A percentile compares a stretch with the other conserved stretches of the same genome.
phyloP scores from a whole-genome alignment of 1,140 invertebrate genomes.

The Orussus abietinus region DNA sequence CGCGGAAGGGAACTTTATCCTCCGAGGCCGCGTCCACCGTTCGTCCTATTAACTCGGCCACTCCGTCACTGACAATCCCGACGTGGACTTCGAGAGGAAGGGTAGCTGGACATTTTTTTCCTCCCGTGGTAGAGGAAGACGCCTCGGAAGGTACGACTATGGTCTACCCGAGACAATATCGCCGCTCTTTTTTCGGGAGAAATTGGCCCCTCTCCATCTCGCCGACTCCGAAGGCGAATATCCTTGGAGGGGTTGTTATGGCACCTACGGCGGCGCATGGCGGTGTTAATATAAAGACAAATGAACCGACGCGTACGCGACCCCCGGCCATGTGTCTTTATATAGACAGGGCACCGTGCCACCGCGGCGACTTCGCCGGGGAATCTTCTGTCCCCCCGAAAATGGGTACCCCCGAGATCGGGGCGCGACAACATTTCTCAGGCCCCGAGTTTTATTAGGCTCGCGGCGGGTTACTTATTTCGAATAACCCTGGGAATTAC shows the following conservation, averaged over 20 bases:
- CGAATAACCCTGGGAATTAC: constrained; percentile 29
- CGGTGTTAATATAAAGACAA: constrained; percentile 51
- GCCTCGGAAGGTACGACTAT: too few relatives aligned
- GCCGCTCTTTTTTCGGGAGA: too few relatives aligned
- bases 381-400: constrained; percentile 27
- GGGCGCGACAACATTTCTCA: constrained; percentile 24
- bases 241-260: constrained; percentile 11
- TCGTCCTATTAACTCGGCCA: not conserved
- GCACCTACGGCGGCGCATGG: constrained; percentile 26
- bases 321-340: constrained; percentile 48
- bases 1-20: constrained; percentile 9
- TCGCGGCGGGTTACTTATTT: constrained; percentile 30
- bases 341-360: constrained; percentile 34
- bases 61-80: too few relatives aligned
- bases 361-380: constrained; percentile 20
- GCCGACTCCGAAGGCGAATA: too few relatives aligned
- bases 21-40: constrained; percentile 6
- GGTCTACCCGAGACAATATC: too few relatives aligned
- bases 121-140: too few relatives aligned
- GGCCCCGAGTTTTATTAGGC: constrained; percentile 29
- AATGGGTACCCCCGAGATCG: not conserved
- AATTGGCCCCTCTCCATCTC: too few relatives aligned
- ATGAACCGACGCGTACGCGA: constrained; percentile 37
- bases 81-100: too few relatives aligned
- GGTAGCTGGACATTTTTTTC: too few relatives aligned